Percentiles rank a stretch among this genome's conserved stretches.
Evolutionary conservation across 2,888 invertebrate genomes (phyloP).

Genomic region (Dasysyrphus albostriatus): DNA sequence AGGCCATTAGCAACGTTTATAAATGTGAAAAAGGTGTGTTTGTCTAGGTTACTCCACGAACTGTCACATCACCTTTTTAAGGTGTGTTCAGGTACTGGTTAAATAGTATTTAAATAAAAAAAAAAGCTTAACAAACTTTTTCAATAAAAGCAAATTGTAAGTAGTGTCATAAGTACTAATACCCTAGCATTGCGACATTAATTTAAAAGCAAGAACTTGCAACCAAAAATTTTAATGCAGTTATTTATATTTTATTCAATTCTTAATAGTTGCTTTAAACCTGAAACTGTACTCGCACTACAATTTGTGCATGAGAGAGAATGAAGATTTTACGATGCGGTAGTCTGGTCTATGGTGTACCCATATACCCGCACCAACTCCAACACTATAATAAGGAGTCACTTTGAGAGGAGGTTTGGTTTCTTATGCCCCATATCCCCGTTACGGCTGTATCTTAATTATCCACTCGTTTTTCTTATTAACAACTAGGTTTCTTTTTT

Average conservation of each 20-base stretch:
- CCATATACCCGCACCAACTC: background rate
- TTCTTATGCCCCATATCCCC: constrained; percentile 42
- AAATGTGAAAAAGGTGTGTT: too few species aligned
- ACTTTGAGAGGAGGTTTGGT: constrained; percentile 7
- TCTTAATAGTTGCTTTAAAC: constrained; percentile 24
- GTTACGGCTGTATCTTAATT: constrained; percentile 60
- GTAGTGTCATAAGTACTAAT: too few species aligned
- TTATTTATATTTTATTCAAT: constrained; percentile 52
- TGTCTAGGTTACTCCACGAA: too few species aligned
- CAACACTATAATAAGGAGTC: background rate
- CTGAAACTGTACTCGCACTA: constrained; percentile 9
- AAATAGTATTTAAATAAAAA: too few species aligned
- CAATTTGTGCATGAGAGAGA: constrained; percentile 1
- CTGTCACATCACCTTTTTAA: too few species aligned
- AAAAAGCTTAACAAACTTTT: too few species aligned
- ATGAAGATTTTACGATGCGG: constrained; percentile 27
- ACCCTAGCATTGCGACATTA: too few species aligned
- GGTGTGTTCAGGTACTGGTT: too few species aligned
- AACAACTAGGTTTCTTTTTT: constrained; percentile 41
- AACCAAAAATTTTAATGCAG: background rate
- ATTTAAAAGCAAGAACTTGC: background rate
- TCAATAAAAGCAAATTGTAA: too few species aligned
- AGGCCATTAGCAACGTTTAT: too few species aligned
- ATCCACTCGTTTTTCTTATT: constrained; percentile 64
- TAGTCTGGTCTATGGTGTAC: constrained; percentile 10